Evolutionary conservation across 1,140 invertebrate genomes (phyloP).

Genomic region (Heliconius himera): DNA sequence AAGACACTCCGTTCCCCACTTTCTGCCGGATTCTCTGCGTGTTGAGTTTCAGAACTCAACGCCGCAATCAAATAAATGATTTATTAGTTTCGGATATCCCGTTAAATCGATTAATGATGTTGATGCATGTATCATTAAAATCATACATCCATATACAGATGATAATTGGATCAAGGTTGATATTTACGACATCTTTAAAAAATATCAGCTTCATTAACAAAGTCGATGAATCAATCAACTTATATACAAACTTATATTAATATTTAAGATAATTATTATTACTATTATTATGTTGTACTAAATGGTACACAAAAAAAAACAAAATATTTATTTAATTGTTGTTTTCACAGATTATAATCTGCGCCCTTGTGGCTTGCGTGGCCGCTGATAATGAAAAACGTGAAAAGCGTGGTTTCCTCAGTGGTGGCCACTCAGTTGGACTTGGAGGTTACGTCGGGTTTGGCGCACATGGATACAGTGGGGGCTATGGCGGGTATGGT

Average conservation of each 20-base stretch:
- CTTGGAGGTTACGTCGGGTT: constrained; percentile 4
- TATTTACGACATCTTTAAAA: no score
- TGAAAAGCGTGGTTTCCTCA: constrained; percentile 38
- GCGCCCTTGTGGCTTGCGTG: constrained; percentile 43
- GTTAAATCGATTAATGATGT: no score
- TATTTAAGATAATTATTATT: not conserved
- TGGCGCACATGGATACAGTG: constrained; percentile 27
- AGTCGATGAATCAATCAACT: no score
- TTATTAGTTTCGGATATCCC: no score
- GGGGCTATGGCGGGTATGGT: constrained; percentile 17
- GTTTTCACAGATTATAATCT: constrained; percentile 41
- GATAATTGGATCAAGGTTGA: no score
- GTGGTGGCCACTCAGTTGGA: not conserved
- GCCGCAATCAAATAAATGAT: no score
- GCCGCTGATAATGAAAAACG: constrained; percentile 37
- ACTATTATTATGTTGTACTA: not conserved
- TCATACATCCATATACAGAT: no score
- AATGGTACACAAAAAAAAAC: not conserved
- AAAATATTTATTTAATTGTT: not conserved
- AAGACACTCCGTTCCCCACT: no score
- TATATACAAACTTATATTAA: not conserved
- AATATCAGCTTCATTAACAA: no score
- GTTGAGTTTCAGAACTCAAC: no score
- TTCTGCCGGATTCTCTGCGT: no score
- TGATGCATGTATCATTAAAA: no score